These are phyloP conservation scores for Drosophila willistoni DNA, from an alignment of 1,140 invertebrate species.

Conservation along the genomic window DNA sequence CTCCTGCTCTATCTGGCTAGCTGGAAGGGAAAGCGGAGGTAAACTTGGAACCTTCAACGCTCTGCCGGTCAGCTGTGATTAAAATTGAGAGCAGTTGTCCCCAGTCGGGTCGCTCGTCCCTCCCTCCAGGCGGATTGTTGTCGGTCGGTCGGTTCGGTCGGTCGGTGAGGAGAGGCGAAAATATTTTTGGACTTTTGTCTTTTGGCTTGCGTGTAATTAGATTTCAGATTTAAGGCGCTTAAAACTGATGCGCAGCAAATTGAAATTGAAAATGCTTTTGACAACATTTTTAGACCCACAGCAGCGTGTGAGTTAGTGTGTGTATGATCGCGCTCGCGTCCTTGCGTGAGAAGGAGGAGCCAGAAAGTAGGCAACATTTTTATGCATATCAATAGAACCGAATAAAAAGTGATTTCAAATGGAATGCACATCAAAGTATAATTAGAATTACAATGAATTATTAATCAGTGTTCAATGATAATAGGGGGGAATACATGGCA, in stretches of 20 bases:
- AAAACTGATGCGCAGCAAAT: constrained; percentile 52
- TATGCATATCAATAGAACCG: not conserved
- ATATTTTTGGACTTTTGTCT: constrained; percentile 73
- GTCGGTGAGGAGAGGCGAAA: not conserved
- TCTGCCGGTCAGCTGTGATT: constrained; percentile 68
- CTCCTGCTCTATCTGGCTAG: no score
- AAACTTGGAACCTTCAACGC: constrained; percentile 26
- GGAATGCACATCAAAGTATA: not conserved
- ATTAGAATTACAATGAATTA: no score
- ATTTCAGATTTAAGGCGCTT: constrained; percentile 77
- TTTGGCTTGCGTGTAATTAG: constrained; percentile 71
- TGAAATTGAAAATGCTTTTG: constrained; percentile 47
- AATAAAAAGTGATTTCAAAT: not conserved
- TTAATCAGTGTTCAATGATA: no score
- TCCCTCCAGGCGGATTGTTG: no score
- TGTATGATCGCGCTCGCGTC: not conserved
- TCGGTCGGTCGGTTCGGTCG: no score
- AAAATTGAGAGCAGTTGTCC: constrained; percentile 33
- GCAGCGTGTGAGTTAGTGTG: not conserved
- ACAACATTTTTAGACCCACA: constrained; percentile 5
- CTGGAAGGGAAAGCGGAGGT: not conserved
- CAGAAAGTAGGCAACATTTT: not conserved
- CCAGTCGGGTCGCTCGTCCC: not conserved
- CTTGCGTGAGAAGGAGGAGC: not conserved
- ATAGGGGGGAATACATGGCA: no score